Evolutionary conservation across 1,140 invertebrate species (phyloP).

Genomic region (Aphaenogaster rudis): DNA sequence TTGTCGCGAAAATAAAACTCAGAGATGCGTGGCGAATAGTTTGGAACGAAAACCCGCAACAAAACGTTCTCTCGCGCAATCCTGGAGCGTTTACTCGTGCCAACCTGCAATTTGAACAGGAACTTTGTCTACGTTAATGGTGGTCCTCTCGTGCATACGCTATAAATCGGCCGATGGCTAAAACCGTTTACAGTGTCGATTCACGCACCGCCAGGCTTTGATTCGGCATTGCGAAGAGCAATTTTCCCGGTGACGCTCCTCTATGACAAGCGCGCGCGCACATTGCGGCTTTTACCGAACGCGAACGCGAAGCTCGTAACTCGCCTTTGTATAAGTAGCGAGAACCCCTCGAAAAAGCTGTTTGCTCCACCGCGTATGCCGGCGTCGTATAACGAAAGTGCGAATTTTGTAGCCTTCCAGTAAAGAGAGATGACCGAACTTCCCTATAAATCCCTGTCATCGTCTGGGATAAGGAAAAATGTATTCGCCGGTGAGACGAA

Average conservation of each 20-base stretch:
- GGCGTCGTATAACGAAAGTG: background rate
- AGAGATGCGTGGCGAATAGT: conserved; percentile 24
- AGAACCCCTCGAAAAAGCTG: conserved; percentile 9
- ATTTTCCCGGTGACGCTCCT: conserved; percentile 67
- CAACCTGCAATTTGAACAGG: conserved; percentile 65
- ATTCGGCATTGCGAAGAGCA: conserved; percentile 71
- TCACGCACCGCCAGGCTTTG: conserved; percentile 71
- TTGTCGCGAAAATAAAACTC: conserved; percentile 15
- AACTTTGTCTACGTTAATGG: conserved; percentile 69
- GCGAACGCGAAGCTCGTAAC: background rate
- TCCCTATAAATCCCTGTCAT: conserved; percentile 34
- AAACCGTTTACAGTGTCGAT: conserved; percentile 71
- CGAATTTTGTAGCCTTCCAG: background rate
- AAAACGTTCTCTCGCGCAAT: conserved; percentile 61
- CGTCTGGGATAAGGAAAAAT: conserved; percentile 36
- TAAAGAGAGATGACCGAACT: conserved; percentile 21
- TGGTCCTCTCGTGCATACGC: conserved; percentile 53
- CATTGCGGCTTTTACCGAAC: conserved; percentile 22
- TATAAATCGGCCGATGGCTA: conserved; percentile 66
- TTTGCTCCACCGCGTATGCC: background rate
- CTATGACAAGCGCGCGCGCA: conserved; percentile 35
- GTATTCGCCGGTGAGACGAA: conserved; percentile 13
- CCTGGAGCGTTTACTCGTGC: conserved; percentile 41
- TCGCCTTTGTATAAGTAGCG: conserved; percentile 22
- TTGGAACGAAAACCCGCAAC: conserved; percentile 47